Conservation (phyloP, 2,113 vertebrate genomes). For the Capreolus pygargus region DNA sequence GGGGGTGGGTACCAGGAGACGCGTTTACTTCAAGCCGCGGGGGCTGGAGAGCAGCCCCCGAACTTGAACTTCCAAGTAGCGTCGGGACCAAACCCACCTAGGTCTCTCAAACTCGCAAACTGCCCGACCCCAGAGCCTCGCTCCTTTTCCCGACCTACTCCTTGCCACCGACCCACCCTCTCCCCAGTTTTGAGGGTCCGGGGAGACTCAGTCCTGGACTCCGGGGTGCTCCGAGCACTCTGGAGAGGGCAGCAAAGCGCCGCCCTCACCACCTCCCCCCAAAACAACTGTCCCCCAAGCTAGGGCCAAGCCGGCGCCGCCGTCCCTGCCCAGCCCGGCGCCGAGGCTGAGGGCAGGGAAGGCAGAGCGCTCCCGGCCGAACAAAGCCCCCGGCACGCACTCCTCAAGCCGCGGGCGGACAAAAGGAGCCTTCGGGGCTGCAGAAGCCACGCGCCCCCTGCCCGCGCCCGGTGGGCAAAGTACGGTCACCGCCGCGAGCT, state of each 20-base stretch:
- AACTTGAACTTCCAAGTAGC: slow-evolving; percentile 69
- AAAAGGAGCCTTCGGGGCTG: slow-evolving; percentile 68
- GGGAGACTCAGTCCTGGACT: not conserved
- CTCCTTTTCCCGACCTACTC: not conserved
- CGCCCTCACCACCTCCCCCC: slow-evolving; percentile 13
- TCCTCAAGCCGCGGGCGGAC: slow-evolving; percentile 71
- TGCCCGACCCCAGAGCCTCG: not conserved
- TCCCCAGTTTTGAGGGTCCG: not conserved
- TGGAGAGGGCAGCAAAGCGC: slow-evolving; percentile 55
- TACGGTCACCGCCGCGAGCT: not conserved
- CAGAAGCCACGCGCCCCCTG: slow-evolving; percentile 66
- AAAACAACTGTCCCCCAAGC: slow-evolving; percentile 56
- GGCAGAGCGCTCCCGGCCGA: slow-evolving; percentile 48
- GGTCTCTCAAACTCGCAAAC: slow-evolving; percentile 37
- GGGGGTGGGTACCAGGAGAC: not conserved
- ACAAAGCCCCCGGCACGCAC: slow-evolving; percentile 73
- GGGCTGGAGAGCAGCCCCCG: not conserved
- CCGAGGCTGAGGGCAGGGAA: slow-evolving; percentile 32
- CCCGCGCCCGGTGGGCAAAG: slow-evolving; percentile 57
- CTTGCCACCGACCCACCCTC: not conserved
- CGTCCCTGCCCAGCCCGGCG: slow-evolving; percentile 27
- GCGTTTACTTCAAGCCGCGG: not conserved
- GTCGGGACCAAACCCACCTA: not conserved
- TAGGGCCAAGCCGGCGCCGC: slow-evolving; percentile 29
- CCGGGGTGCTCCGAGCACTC: slow-evolving; percentile 6